These are phyloP conservation scores for Dreissena polymorpha DNA, from an alignment of 1,140 invertebrate species.

Conservation along the genomic window DNA sequence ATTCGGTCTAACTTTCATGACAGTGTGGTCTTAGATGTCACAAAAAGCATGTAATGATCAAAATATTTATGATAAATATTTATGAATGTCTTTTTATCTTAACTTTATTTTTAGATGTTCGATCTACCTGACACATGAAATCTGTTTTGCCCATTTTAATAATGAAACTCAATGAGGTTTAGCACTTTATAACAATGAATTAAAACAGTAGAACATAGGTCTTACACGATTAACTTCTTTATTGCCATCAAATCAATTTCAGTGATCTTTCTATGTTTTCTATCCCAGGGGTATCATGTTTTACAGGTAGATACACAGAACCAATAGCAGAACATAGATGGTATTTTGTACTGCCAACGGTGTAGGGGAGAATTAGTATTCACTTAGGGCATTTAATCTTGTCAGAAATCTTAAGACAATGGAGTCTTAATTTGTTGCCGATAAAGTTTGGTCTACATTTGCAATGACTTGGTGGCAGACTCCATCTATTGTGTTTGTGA, in stretches of 20 bases:
- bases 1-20: too few species aligned
- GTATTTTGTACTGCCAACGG: too few species aligned
- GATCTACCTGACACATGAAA: not conserved
- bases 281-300: not conserved
- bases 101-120: too few species aligned
- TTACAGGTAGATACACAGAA: not conserved
- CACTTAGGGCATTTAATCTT: not conserved
- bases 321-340: too few species aligned
- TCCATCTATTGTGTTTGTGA: too few species aligned
- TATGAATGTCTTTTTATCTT: too few species aligned
- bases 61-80: too few species aligned
- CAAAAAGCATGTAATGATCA: too few species aligned
- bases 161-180: not conserved
- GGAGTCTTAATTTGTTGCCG: not conserved
- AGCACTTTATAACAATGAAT: not conserved
- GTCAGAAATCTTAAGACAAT: not conserved
- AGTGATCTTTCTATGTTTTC: not conserved
- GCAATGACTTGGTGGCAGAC: too few species aligned
- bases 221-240: not conserved
- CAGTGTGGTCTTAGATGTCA: too few species aligned
- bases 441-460: not conserved
- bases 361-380: not conserved
- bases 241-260: not conserved
- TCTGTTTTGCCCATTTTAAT: not conserved
- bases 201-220: conserved; percentile 3